A percentile compares a stretch with the other conserved stretches of the same genome.
phyloP scores from a whole-genome alignment of 2,888 invertebrate genomes.

The Eretmocerus hayati region DNA sequence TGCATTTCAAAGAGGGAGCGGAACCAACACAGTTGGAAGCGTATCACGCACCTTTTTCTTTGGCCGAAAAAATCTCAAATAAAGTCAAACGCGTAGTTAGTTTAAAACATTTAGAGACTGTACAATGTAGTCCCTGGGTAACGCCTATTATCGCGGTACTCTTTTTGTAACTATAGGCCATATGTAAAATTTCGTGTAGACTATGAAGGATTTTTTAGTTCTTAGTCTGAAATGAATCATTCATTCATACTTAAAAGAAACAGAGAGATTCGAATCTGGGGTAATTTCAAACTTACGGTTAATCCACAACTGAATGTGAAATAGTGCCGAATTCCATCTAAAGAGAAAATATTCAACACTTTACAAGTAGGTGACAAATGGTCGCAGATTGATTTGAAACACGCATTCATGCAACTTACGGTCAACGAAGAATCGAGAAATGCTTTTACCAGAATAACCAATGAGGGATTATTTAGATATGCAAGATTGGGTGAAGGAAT shows the following conservation, averaged over 20 bases:
- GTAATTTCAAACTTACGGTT: slow-evolving; percentile 29
- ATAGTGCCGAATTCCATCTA: slow-evolving; percentile 28
- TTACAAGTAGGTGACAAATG: slow-evolving; percentile 28
- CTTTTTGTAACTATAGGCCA: no score
- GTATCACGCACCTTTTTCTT: neutral
- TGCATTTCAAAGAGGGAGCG: neutral
- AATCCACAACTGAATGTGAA: slow-evolving; percentile 28
- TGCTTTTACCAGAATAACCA: slow-evolving; percentile 35
- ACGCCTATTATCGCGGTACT: slow-evolving; percentile 33
- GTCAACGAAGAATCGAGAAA: slow-evolving; percentile 32
- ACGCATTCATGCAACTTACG: no score
- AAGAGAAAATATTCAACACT: slow-evolving; percentile 28
- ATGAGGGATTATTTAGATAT: slow-evolving; percentile 34
- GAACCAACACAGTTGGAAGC: slow-evolving; percentile 8
- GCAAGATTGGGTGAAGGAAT: slow-evolving; percentile 35
- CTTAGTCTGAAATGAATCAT: no score
- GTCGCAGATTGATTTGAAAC: slow-evolving; percentile 25
- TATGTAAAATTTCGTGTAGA: no score
- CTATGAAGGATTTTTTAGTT: no score
- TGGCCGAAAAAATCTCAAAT: neutral
- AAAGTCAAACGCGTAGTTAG: slow-evolving; percentile 22
- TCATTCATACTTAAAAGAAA: slow-evolving; percentile 20
- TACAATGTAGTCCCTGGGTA: slow-evolving; percentile 30
- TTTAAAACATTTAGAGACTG: slow-evolving; percentile 23
- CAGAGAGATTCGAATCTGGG: slow-evolving; percentile 25